Percentiles rank a stretch among this genome's conserved stretches.
These are phyloP conservation scores for Florisuga fusca DNA, from an alignment of 2,797 vertebrate genomes.

Conservation along the genomic window DNA sequence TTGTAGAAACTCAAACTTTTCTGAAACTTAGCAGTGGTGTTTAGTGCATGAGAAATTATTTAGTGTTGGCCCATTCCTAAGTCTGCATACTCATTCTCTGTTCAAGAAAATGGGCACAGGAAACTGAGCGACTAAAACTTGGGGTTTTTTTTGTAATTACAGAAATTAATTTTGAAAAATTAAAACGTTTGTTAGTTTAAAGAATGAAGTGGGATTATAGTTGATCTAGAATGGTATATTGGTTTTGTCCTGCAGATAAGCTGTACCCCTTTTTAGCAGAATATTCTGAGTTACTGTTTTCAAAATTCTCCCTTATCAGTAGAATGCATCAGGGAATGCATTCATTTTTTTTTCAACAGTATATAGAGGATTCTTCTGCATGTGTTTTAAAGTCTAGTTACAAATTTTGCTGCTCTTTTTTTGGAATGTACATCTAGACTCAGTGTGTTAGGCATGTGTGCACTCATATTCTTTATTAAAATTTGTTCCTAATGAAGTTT, in stretches of 20 bases:
- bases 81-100: background rate
- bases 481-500: background rate
- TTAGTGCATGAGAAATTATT: slow-evolving; percentile 52
- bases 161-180: background rate
- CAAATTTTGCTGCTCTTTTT: background rate
- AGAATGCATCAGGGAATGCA: background rate
- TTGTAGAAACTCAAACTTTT: slow-evolving; percentile 34
- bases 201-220: background rate
- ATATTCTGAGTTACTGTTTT: background rate
- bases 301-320: background rate
- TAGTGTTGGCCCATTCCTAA: background rate
- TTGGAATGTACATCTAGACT: background rate
- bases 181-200: background rate
- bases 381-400: slow-evolving; percentile 14
- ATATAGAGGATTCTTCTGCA: slow-evolving; percentile 11
- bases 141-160: background rate
- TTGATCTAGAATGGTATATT: background rate
- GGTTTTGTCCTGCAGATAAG: background rate
- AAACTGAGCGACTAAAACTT: background rate
- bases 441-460: background rate
- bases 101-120: background rate
- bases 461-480: background rate
- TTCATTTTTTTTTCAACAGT: background rate
- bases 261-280: background rate
- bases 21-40: background rate